These are phyloP conservation scores for Periplaneta americana DNA, from an alignment of 1,140 invertebrate species.

Conservation along the genomic window DNA sequence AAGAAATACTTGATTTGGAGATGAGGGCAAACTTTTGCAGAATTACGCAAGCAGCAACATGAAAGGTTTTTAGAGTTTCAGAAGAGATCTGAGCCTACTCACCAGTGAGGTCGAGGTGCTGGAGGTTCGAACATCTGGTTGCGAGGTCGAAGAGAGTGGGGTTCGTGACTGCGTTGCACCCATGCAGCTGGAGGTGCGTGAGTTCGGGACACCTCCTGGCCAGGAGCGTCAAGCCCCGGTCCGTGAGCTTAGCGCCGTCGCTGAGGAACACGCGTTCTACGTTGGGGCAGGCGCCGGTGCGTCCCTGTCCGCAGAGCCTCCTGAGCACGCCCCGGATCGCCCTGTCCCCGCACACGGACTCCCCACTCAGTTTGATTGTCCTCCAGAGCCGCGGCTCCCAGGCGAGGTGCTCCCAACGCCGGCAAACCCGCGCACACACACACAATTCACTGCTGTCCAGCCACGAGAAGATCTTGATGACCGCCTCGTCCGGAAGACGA, in stretches of 20 bases:
- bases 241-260: slow-evolving; percentile 68
- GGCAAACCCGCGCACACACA: slow-evolving; percentile 71
- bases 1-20: too few relatives aligned
- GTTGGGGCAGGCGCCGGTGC: slow-evolving; percentile 48
- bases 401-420: slow-evolving; percentile 72
- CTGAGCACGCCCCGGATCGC: slow-evolving; percentile 58
- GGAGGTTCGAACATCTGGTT: slow-evolving; percentile 59
- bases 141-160: slow-evolving; percentile 57
- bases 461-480: slow-evolving; percentile 61
- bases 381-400: slow-evolving; percentile 78
- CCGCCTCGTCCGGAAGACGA: slow-evolving; percentile 45
- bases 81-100: slow-evolving; percentile 27
- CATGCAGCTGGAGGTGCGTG: slow-evolving; percentile 63
- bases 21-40: too few relatives aligned
- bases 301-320: slow-evolving; percentile 49
- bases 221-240: slow-evolving; percentile 62
- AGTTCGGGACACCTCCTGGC: slow-evolving; percentile 67
- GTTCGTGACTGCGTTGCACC: slow-evolving; percentile 62
- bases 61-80: too few relatives aligned
- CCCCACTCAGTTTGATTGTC: slow-evolving; percentile 56
- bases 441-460: slow-evolving; percentile 74
- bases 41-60: too few relatives aligned
- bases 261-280: slow-evolving; percentile 60
- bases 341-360: slow-evolving; percentile 58
- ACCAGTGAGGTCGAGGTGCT: slow-evolving; percentile 72